Evolutionary conservation across 1,140 invertebrate species (phyloP), one percentile per base, ranked within the genome.

Genomic region (Neodiprion pinetum): DNA sequence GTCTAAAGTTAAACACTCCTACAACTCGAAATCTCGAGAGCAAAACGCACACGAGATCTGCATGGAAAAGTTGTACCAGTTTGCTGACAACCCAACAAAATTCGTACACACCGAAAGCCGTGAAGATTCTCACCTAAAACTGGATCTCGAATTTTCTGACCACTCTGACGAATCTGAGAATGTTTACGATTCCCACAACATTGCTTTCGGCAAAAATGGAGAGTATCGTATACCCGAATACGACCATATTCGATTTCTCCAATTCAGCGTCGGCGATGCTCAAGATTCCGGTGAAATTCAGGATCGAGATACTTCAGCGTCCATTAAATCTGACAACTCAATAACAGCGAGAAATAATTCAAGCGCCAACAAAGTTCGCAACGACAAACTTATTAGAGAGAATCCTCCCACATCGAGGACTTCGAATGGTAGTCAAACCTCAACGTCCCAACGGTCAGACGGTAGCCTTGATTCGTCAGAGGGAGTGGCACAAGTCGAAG

Each of bases 81-180:
- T 71, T 49, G 70, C 70, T 48, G 70, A 71, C 48, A 50, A 71
- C 21, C 70, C 70, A n/a, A 71, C 70, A 49, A 71, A 71, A 28
- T 67, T 72, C n/a, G 72, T 73, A 11, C 48, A 49, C 40, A 7
- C 53, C 11, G 66, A 23, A 68, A 48, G 67, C 72, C 48, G 50
- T 65, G 67, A 70, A 9, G 71, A 68, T 23, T 40, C 50, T 49
- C 53, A 17, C 11, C 70, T 66, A n/a, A 72, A 75, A 71, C 70
- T 71, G 23, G n/a, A 50, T 28, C 17, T 47, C 4, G 70, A 71
- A 48, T 48, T 50, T 48, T 71, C 70, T 17, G 70, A 50, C 14
- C 40, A 40, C 4, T 71, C 70, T n/a, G 48, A 50, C 9, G 48
- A 7, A 48, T 71, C 70, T 4, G 67, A 69, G 11, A 69, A 69